A percentile compares a stretch with the other conserved stretches of the same genome.
Evolutionary conservation across 2,888 invertebrate genomes (phyloP).

Genomic region (Calameuta idolon): DNA sequence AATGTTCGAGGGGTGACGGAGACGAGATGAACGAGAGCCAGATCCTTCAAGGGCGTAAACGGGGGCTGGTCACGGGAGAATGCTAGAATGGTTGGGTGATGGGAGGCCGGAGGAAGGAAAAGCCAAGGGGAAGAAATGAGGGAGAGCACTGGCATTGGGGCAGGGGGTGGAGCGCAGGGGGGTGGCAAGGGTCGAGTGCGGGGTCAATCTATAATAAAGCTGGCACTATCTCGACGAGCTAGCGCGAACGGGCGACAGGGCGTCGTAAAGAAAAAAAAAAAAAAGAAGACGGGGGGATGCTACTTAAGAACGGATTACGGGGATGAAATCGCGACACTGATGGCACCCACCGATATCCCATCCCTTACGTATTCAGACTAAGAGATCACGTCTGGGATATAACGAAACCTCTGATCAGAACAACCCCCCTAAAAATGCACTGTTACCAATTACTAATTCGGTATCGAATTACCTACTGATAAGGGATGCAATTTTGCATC

Average conservation of each 20-base stretch:
- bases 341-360: slow-evolving; percentile 34
- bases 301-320: slow-evolving; percentile 65
- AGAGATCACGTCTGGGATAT: slow-evolving; percentile 27
- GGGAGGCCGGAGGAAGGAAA: slow-evolving; percentile 24
- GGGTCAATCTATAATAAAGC: slow-evolving; percentile 67
- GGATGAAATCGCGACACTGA: slow-evolving; percentile 59
- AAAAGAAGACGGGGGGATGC: slow-evolving; percentile 33
- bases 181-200: slow-evolving; percentile 52
- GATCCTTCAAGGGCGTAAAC: slow-evolving; percentile 27
- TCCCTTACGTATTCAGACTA: slow-evolving; percentile 19
- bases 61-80: slow-evolving; percentile 17
- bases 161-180: slow-evolving; percentile 24
- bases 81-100: slow-evolving; percentile 16
- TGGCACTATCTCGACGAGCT: slow-evolving; percentile 55
- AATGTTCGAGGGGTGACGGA: slow-evolving; percentile 52
- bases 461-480: neutral
- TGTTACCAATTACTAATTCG: neutral
- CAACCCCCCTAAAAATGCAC: neutral
- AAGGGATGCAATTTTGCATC: neutral
- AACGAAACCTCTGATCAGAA: neutral
- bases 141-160: slow-evolving; percentile 22
- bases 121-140: slow-evolving; percentile 24
- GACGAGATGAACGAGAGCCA: slow-evolving; percentile 32
- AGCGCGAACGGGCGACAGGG: slow-evolving; percentile 53
- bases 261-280: slow-evolving; percentile 64